Conservation (phyloP, 1,140 invertebrate genomes). For the Hesperophylax magnus region DNA sequence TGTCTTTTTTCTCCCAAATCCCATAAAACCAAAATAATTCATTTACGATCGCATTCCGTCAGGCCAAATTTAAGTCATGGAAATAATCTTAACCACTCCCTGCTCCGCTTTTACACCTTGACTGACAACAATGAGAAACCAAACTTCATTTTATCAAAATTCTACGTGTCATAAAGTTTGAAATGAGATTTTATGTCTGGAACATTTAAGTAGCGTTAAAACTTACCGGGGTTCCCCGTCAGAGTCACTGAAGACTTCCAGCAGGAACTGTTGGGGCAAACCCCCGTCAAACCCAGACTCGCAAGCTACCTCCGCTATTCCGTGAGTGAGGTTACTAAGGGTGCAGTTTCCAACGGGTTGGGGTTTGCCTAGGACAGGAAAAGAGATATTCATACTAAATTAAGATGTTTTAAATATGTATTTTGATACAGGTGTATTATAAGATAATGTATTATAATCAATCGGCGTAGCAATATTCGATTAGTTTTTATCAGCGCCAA, state of each 20-base stretch:
- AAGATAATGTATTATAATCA: too few relatives aligned
- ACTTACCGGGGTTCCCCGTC: conserved; percentile 69
- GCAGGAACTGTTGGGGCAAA: conserved; percentile 85
- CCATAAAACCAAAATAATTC: neutral
- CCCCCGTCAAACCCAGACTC: conserved; percentile 85
- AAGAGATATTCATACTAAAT: neutral
- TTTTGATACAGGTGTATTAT: too few relatives aligned
- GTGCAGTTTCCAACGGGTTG: conserved; percentile 65
- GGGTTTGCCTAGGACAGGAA: conserved; percentile 61
- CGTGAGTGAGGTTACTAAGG: conserved; percentile 62
- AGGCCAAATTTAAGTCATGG: neutral
- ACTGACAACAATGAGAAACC: neutral
- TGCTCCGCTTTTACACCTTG: neutral
- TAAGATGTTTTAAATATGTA: too few relatives aligned
- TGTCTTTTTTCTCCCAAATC: too few relatives aligned
- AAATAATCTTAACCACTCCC: neutral
- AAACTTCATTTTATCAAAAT: neutral
- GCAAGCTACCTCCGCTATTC: conserved; percentile 78
- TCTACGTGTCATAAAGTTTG: neutral
- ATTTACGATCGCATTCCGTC: neutral
- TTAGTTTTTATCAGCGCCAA: too few relatives aligned
- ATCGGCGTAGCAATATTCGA: too few relatives aligned
- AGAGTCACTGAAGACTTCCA: conserved; percentile 82
- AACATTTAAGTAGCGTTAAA: too few relatives aligned
- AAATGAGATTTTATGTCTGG: neutral